phyloP scores from a whole-genome alignment of 1,140 invertebrate genomes.

The Drosophila varians region DNA sequence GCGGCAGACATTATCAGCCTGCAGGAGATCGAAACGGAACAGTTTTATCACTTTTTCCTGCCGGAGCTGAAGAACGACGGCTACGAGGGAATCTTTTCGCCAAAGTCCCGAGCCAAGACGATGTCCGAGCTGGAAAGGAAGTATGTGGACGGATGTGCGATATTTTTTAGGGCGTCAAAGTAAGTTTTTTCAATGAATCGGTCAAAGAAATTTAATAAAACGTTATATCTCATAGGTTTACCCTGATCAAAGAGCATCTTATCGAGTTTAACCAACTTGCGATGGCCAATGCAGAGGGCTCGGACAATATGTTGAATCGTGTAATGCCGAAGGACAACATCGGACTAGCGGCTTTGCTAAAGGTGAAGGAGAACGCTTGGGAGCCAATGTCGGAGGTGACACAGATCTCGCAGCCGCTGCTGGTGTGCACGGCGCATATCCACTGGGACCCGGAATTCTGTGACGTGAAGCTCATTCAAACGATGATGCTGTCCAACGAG shows the following conservation, averaged over 20 bases:
- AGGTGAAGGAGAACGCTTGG: constrained; percentile 97
- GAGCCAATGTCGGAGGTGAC: constrained; percentile 91
- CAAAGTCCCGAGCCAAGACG: constrained; percentile 98
- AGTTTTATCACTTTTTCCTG: constrained; percentile 98
- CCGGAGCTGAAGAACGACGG: constrained; percentile 96
- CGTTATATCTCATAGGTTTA: constrained; percentile 89
- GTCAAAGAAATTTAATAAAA: background rate
- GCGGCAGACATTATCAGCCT: constrained; percentile 99
- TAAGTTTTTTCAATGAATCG: constrained; percentile 84
- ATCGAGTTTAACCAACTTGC: constrained; percentile 99
- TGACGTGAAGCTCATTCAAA: constrained; percentile 99
- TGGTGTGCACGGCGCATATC: constrained; percentile 99
- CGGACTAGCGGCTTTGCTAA: constrained; percentile 96
- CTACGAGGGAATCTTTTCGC: constrained; percentile 99
- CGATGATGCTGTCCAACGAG: constrained; percentile 99
- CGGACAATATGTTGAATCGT: constrained; percentile 99
- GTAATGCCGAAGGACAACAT: constrained; percentile 99
- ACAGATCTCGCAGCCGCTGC: constrained; percentile 92
- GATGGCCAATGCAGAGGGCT: constrained; percentile 98
- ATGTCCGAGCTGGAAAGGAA: constrained; percentile 98
- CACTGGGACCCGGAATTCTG: constrained; percentile 99
- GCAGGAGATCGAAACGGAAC: constrained; percentile 99
- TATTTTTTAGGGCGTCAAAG: constrained; percentile 98
- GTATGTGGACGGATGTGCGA: constrained; percentile 99
- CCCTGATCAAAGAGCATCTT: constrained; percentile 96